These are phyloP conservation scores for Diorhabda sublineata DNA, from an alignment of 1,140 invertebrate species.

Conservation along the genomic window DNA sequence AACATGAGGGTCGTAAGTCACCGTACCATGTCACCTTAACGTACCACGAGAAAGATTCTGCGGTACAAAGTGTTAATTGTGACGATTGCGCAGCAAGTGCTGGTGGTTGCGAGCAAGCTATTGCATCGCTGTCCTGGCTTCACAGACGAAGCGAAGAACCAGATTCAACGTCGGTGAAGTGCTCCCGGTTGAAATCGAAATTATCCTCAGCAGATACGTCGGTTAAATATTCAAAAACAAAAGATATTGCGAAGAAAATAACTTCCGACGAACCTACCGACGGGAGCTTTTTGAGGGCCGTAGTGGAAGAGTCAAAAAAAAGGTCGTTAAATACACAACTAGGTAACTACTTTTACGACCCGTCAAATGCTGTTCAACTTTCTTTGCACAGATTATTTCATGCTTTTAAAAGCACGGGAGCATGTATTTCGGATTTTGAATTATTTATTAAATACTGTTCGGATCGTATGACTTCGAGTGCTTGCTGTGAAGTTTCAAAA, in stretches of 20 bases:
- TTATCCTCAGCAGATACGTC: constrained; percentile 20
- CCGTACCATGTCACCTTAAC: constrained; percentile 27
- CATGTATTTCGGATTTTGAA: too few species aligned
- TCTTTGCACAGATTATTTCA: too few species aligned
- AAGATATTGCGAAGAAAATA: background rate
- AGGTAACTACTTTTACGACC: too few species aligned
- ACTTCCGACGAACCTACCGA: too few species aligned
- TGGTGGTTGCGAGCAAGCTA: constrained; percentile 35
- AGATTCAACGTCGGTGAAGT: constrained; percentile 32
- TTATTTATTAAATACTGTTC: too few species aligned
- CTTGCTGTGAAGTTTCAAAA: too few species aligned
- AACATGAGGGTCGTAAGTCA: constrained; percentile 34
- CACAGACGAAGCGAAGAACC: constrained; percentile 39
- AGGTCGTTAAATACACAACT: too few species aligned
- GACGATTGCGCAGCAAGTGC: constrained; percentile 31
- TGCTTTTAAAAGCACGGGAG: too few species aligned
- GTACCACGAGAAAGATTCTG: constrained; percentile 25
- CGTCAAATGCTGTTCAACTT: too few species aligned
- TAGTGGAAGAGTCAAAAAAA: too few species aligned
- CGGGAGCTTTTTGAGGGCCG: too few species aligned
- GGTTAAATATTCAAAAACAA: background rate
- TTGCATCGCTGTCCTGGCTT: constrained; percentile 39
- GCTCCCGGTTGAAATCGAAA: constrained; percentile 42
- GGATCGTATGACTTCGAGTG: too few species aligned
- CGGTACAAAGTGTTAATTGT: constrained; percentile 30